Conservation (phyloP, 2,113 vertebrate species). For the Aldabrachelys gigantea region DNA sequence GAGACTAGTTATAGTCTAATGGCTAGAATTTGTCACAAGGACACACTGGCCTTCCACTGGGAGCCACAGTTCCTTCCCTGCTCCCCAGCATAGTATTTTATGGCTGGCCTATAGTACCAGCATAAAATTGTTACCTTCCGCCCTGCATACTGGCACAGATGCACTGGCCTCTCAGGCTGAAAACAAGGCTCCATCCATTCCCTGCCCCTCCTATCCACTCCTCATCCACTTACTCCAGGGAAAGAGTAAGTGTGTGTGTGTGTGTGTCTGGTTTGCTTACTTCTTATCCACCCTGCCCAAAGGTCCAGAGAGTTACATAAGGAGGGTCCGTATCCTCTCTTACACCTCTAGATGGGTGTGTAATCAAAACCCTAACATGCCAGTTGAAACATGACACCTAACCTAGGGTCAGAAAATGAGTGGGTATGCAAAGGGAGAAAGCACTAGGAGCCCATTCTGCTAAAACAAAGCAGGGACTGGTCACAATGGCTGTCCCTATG, state of each 20-base stretch:
- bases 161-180: background rate
- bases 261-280: background rate
- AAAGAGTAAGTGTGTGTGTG: background rate
- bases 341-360: background rate
- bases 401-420: fast-evolving
- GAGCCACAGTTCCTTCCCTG: background rate
- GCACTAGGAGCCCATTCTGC: background rate
- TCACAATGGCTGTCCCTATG: fast-evolving
- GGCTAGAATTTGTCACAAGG: background rate
- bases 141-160: background rate
- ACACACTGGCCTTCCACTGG: background rate
- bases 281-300: background rate
- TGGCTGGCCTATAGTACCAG: background rate
- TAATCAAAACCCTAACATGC: background rate
- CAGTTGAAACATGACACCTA: background rate
- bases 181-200: background rate
- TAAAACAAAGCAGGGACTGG: fast-evolving
- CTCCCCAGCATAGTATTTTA: background rate
- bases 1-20: background rate
- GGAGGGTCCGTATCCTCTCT: background rate
- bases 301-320: background rate
- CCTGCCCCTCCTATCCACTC: background rate
- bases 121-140: background rate
- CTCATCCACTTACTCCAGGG: background rate
- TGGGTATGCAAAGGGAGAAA: background rate